Evolutionary conservation across 1,140 invertebrate genomes (phyloP).

Genomic region (Cydia fagiglandana): DNA sequence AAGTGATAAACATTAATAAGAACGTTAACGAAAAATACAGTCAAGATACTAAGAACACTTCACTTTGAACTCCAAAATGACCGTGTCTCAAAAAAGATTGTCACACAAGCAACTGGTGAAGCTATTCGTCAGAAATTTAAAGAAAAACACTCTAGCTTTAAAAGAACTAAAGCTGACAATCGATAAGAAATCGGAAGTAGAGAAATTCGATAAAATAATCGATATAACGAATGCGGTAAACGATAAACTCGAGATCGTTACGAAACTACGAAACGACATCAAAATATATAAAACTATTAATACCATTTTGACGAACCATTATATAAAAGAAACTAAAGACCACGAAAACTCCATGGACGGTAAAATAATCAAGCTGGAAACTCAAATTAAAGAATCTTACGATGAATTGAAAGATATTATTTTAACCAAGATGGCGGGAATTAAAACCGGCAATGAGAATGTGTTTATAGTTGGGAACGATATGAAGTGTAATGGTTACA

Average conservation of each 20-base stretch:
- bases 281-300: conserved; percentile 74
- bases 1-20: too few species aligned
- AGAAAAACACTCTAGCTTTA: conserved; percentile 65
- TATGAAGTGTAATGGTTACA: conserved; percentile 59
- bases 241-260: conserved; percentile 70
- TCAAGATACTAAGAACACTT: conserved; percentile 9
- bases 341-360: conserved; percentile 62
- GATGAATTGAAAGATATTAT: conserved; percentile 61
- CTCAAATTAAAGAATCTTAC: conserved; percentile 61
- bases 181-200: conserved; percentile 50
- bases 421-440: conserved; percentile 53
- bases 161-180: conserved; percentile 60
- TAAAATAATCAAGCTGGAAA: conserved; percentile 67
- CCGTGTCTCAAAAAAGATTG: conserved; percentile 42
- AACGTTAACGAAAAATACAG: too few species aligned
- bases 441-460: conserved; percentile 56
- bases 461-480: conserved; percentile 64
- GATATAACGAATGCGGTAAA: conserved; percentile 63
- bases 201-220: conserved; percentile 56
- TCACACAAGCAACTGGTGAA: conserved; percentile 55
- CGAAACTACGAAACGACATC: conserved; percentile 71
- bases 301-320: conserved; percentile 70
- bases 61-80: conserved; percentile 45
- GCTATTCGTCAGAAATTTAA: conserved; percentile 60
- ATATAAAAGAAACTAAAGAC: conserved; percentile 67